A percentile compares a stretch with the other conserved stretches of the same genome.
Evolutionary conservation across 2,888 invertebrate species (phyloP).

Genomic region (Odontomyia ornata): DNA sequence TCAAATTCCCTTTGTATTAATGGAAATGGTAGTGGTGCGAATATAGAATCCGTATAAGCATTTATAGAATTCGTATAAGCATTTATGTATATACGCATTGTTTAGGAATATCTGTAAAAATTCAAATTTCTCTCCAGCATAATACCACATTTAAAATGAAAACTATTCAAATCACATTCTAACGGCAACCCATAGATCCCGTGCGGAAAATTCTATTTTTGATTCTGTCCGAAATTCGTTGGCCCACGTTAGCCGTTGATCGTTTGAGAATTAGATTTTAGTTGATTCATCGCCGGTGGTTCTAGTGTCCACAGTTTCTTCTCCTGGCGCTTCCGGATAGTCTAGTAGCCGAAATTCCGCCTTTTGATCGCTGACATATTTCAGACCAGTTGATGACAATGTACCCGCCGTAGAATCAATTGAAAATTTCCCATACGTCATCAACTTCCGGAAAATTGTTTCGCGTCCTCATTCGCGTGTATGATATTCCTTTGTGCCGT

Average conservation of each 20-base stretch:
- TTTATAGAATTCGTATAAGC: no score
- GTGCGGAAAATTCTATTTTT: conserved; percentile 39
- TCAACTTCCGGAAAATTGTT: conserved; percentile 32
- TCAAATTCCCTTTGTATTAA: no score
- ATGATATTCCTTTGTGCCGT: neutral
- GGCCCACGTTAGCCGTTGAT: conserved; percentile 25
- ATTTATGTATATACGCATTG: no score
- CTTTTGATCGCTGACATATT: neutral
- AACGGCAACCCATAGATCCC: conserved; percentile 2
- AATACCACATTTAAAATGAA: no score
- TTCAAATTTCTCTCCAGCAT: no score
- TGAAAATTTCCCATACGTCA: conserved; percentile 17
- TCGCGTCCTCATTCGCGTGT: neutral
- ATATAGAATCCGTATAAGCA: no score
- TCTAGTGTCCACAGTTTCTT: neutral
- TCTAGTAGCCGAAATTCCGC: conserved; percentile 31
- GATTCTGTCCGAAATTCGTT: neutral
- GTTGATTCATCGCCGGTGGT: conserved; percentile 26
- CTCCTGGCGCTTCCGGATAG: neutral
- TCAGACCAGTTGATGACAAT: no score
- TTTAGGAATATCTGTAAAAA: no score
- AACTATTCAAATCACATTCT: neutral
- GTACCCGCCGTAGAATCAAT: no score
- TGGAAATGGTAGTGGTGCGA: no score
- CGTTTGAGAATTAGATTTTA: conserved; percentile 15